These are phyloP conservation scores for Tragelaphus eurycerus DNA, from an alignment of 2,797 vertebrate species.

Conservation along the genomic window DNA sequence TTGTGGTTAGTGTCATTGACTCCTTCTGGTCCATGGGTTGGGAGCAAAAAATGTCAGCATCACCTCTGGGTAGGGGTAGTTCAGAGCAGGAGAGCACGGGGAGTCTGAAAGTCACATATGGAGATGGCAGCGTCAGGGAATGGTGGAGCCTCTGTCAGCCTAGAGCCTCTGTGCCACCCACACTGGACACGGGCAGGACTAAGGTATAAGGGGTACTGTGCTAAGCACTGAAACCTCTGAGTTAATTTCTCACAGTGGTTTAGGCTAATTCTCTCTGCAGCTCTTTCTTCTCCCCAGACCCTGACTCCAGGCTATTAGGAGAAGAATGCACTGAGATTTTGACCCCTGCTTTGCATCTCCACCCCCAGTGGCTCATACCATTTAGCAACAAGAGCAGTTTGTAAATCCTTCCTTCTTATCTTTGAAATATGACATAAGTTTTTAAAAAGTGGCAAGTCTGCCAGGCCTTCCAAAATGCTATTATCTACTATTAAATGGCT, in stretches of 20 bases:
- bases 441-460: not conserved
- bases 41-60: not conserved
- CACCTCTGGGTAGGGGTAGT: not conserved
- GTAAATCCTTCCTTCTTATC: not conserved
- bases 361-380: not conserved
- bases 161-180: not conserved
- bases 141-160: not conserved
- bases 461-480: not conserved
- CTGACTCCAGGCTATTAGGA: not conserved
- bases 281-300: not conserved
- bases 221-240: not conserved
- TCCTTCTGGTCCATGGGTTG: not conserved
- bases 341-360: not conserved
- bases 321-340: not conserved
- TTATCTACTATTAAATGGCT: not conserved
- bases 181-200: not conserved
- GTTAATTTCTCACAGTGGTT: not conserved
- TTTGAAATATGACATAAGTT: not conserved
- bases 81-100: not conserved
- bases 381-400: not conserved
- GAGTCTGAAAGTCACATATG: not conserved
- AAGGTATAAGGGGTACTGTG: not conserved
- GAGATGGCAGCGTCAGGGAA: not conserved
- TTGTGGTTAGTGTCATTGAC: not conserved
- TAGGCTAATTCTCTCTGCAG: not conserved